These are phyloP conservation scores for Ditylenchus dipsaci DNA, from an alignment of 1,140 invertebrate genomes.

Conservation along the genomic window DNA sequence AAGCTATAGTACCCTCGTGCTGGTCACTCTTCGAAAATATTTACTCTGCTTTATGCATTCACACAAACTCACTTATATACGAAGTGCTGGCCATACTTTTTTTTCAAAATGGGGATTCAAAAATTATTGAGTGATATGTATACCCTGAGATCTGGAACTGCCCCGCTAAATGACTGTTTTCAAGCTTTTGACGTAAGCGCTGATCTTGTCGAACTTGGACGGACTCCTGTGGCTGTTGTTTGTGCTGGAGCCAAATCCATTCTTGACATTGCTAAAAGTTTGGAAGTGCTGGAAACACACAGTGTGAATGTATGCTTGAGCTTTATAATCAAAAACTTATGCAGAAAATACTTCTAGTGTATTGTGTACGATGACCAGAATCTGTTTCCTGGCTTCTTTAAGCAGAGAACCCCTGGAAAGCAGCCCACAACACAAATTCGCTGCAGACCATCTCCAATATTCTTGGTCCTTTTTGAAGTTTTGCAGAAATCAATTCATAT, in stretches of 20 bases:
- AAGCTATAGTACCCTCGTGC: too few relatives aligned
- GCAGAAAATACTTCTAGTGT: too few relatives aligned
- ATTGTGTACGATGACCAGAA: slow-evolving; percentile 68
- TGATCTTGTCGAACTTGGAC: slow-evolving; percentile 82
- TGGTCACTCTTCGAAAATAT: too few relatives aligned
- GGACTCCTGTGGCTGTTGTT: slow-evolving; percentile 79
- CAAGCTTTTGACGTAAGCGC: slow-evolving; percentile 80
- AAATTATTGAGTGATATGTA: too few relatives aligned
- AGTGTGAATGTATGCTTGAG: slow-evolving; percentile 73
- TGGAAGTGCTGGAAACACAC: slow-evolving; percentile 91
- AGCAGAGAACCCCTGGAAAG: slow-evolving; percentile 65
- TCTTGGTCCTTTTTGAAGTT: slow-evolving; percentile 48
- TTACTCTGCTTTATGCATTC: too few relatives aligned
- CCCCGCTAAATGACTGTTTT: neutral
- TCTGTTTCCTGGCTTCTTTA: slow-evolving; percentile 82
- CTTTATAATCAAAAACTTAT: too few relatives aligned
- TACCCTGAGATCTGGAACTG: too few relatives aligned
- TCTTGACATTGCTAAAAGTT: slow-evolving; percentile 83
- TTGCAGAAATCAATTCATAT: slow-evolving; percentile 44
- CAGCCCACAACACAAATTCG: slow-evolving; percentile 68
- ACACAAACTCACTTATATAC: too few relatives aligned
- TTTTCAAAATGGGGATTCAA: too few relatives aligned
- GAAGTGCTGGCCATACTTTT: too few relatives aligned
- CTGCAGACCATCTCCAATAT: slow-evolving; percentile 70
- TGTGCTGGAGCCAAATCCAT: slow-evolving; percentile 96